phyloP scores from a whole-genome alignment of 2,113 vertebrate species.

The Tauraco erythrolophus region DNA sequence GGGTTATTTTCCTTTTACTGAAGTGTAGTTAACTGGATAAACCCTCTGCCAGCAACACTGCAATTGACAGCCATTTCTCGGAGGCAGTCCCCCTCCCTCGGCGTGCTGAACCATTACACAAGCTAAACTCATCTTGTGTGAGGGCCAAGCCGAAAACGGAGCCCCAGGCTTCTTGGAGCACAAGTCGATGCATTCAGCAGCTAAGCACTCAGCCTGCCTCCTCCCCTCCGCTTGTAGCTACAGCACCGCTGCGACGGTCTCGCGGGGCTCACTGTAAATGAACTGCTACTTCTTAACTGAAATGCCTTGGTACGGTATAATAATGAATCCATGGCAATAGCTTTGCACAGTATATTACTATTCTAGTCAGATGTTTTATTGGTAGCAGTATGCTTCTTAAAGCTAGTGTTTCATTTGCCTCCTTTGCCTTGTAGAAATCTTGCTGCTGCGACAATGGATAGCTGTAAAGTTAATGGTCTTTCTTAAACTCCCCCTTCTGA shows the following conservation, averaged over 20 bases:
- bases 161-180: background rate
- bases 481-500: constrained; percentile 50
- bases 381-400: constrained; percentile 17
- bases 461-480: constrained; percentile 69
- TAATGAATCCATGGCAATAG: constrained; percentile 29
- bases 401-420: constrained; percentile 62
- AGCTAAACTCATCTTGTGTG: background rate
- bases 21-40: background rate
- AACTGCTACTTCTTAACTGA: constrained; percentile 39
- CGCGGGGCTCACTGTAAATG: background rate
- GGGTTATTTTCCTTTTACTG: background rate
- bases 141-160: background rate
- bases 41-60: background rate
- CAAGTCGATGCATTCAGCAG: background rate
- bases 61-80: background rate
- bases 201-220: background rate
- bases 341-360: constrained; percentile 9
- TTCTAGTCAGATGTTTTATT: constrained; percentile 64
- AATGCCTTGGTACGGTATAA: background rate
- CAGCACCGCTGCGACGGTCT: background rate
- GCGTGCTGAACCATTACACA: background rate
- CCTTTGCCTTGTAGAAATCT: constrained; percentile 52
- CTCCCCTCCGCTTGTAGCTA: background rate
- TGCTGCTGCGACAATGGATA: constrained; percentile 40
- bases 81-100: background rate